Base-by-base conservation (phyloP, 2,113 vertebrate genomes). In the Tricholaema leucomelas region DNA sequence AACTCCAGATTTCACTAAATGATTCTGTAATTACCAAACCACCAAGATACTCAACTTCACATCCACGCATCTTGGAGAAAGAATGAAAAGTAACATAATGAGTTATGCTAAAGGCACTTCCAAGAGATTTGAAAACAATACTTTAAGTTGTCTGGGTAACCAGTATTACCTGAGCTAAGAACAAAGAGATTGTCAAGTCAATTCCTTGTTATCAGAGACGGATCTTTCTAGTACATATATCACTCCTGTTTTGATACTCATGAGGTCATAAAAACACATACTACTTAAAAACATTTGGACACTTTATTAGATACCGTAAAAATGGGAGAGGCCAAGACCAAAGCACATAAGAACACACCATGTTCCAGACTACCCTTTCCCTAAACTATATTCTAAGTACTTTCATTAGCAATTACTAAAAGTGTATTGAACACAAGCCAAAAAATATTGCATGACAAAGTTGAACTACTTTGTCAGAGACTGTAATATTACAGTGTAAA, bases 371-470 rank as follows among this genome's bases (percentile, higher is more conserved):
- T 54, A 69, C 9, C 10, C 2, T 73, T 87, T 70, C 50, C 50
- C 46, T 80, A 31, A 87, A 80, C 46, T 14, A 70, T 15, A 31
- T 44, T 69, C 10, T 35, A 27, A 52, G 48, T 65, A 25, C 1
- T 64, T 71, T 33, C 10, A 58, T 38, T 56, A 52, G 66, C 15
- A 5, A 42, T 83, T 88, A 59, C 5, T 67, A 35, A 70, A 87
- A 89, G 71, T 15, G 27, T 0, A 2, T 61, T 74, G 65, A 14
- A 75, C 74, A 80, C 8, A 19, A 83, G 23, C 3, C 15, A 63
- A 12, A 10, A 15, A 13, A 12, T 77, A 23, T 38, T 55, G 8
- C 2, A 3, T n/a, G 33, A 42, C 0, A n/a, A n/a, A n/a, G 0
- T 50, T 93, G 73, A 58, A 46, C 10, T 63, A 9, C 7, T 55